Base-by-base conservation (phyloP, 2,888 invertebrate species). In the Branchellion lobata region DNA sequence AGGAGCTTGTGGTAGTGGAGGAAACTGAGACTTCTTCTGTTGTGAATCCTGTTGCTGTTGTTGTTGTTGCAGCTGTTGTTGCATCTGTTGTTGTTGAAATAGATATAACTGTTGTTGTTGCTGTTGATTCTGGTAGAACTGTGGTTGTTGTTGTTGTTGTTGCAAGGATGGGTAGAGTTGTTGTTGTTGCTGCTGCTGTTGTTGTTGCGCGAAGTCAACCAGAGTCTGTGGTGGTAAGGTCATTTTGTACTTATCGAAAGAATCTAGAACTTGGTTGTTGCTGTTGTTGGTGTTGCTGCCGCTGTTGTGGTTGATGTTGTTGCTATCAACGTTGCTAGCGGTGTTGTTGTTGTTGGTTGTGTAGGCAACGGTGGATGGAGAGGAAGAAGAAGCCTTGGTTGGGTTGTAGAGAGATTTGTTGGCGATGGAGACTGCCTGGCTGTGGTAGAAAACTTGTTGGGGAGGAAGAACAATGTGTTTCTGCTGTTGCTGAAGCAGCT, bases 61-160 rank as follows among this genome's bases (percentile, higher is more conserved):
- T 51, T 75, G 77, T 65, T 77, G 77, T 65, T 77, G 77, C 33
- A 29, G 65, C n/a, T 33, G 29, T 29, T 27, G 34, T 31, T 77
- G 27, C 21, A 27, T 11, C n/a, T 51, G 77, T 53, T 77, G 77
- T 40, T 77, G 61, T n/a, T 53, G 53, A n/a, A n/a, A n/a, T n/a
- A n/a, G n/a, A n/a, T n/a, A n/a, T 2, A 53, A n/a, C 40, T 57
- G 77, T 36, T 77, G 53, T 34, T 31, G 65, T 75, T 75, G 75
- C 31, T 75, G 75, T 27, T 75, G 75, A n/a, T 75, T 24, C 34
- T 34, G 61, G 8, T 36, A 34, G 18, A 33, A 31, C 5, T 53
- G 34, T 14, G 24, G 57, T n/a, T 57, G 76, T 57, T 76, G 57
- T 33, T 76, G 76, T 31, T 57, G 24, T 57, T 33, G 76, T 1